Evolutionary conservation across 2,888 invertebrate genomes (phyloP), one percentile per base, ranked within the genome.

Genomic region (Leptinotarsa peninsularis): DNA sequence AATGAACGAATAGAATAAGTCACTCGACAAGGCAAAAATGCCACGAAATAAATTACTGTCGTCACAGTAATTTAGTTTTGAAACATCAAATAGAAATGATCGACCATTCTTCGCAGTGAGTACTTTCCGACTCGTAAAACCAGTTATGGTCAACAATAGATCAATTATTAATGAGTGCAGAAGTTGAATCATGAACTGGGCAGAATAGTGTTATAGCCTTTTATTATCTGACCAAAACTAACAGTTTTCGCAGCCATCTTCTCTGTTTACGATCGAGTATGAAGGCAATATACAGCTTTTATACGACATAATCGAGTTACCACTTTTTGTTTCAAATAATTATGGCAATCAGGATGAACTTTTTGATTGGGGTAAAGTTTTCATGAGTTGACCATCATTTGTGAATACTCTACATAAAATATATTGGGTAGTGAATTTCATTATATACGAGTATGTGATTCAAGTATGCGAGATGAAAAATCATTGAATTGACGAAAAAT

Each of bases 181-280:
- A 14, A 58, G 58, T 58, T 58, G 23, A 14, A 27, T 21, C 58
- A 23, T 58, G 15, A 21, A 58, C 58, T 58, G 58, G 23, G 27
- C 58, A 23, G 58, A 58, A 58, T 58, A 14, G 23, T 21, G 23
- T 58, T 58, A 27, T 58, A 23, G 4, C 23, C 23, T 58, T 58
- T 58, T 27, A 58, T 58, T 58, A 58, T 58, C 23, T 58, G 58
- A 58, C 58, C 58, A 23, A 58, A 58, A 23, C 58, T 23, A 14
- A 58, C 58, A 58, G 58, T 23, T 58, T 23, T 58, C 23, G 21
- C 15, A 58, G 21, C 23, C 15, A 58, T 58, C 58, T 58, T 27
- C 14, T 21, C 14, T 23, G 23, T 58, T 58, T 58, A 58, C 58
- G 58, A 58, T 58, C 58, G 23, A 23, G 14, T 58, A 15, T 58